Base-by-base conservation (phyloP, 1,140 invertebrate genomes). In the Drosophila virilis region DNA sequence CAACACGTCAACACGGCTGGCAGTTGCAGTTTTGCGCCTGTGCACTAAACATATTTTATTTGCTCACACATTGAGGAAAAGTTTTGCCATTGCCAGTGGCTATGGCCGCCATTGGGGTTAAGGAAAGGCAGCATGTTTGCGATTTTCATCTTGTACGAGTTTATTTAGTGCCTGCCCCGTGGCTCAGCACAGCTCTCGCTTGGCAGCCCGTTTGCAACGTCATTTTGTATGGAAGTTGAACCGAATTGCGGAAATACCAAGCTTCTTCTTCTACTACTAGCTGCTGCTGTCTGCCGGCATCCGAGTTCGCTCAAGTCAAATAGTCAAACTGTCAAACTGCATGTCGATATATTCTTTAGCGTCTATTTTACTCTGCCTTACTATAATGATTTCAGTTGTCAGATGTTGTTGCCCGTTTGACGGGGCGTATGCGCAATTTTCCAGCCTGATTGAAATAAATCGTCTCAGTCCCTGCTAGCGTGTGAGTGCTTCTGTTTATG, bases 81-180 rank as follows among this genome's bases (percentile, higher is more conserved):
- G 55, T 73, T 73, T 60, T 60, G 37, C 54, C 70, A 73, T 68
- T 60, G 70, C 70, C 42, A 33, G 15, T 15, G 70, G 70, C 54
- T 73, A 59, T 73, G 38, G 54, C 9, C 17, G 22, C 43, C 32
- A 58, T 48, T 57, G 45, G 57, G 33, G 58, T 43, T 46, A 54
- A 58, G 40, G 52, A 43, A 60, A 68, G n/a, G 51, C 75, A 78
- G 71, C 70, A 74, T 78, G 78, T 76, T 86, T 85, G 74, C 67
- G 66, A 86, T 81, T 85, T 85, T 81, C 82, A 85, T 86, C 82
- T 85, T 86, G 67, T 86, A 72, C 67, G 74, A 86, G 82, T 86
- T 85, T 86, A 82, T 82, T 85, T 72, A 72, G 57, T 66, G 48
- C 61, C 51, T 1, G 37, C 46, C 37, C n/a, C 17, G 32, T 28